Evolutionary conservation across 2,888 invertebrate species (phyloP).

Genomic region (Leucozona laternaria): DNA sequence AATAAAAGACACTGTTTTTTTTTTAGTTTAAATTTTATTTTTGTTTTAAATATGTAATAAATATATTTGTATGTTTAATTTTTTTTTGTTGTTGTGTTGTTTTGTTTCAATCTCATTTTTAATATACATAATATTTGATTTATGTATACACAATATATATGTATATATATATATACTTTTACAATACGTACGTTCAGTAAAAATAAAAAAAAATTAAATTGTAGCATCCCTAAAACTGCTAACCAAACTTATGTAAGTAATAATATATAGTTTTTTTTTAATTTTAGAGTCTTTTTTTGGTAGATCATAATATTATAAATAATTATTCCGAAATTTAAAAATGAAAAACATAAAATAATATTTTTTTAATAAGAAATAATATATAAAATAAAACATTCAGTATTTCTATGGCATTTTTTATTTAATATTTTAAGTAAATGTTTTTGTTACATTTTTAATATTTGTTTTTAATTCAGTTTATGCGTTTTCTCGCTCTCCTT

Average conservation of each 20-base stretch:
- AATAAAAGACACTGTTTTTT: constrained; percentile 40
- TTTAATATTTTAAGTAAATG: constrained; percentile 21
- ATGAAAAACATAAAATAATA: not conserved
- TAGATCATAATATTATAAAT: constrained; percentile 48
- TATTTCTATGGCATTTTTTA: constrained; percentile 58
- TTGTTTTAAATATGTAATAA: constrained; percentile 76
- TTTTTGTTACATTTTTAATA: constrained; percentile 24
- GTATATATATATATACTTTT: constrained; percentile 60
- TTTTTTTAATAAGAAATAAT: constrained; percentile 4
- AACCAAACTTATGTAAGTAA: constrained; percentile 63
- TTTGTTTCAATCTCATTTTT: constrained; percentile 72
- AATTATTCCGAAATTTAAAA: constrained; percentile 42
- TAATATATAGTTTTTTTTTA: constrained; percentile 57
- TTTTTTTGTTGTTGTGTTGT: constrained; percentile 72
- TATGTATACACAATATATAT: constrained; percentile 60
- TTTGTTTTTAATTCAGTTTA: constrained; percentile 34
- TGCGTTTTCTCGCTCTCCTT: constrained; percentile 27
- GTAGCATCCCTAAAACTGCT: constrained; percentile 71
- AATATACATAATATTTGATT: constrained; percentile 75
- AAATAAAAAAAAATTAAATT: constrained; percentile 66
- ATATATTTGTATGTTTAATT: constrained; percentile 76
- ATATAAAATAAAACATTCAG: constrained; percentile 36
- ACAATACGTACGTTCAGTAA: constrained; percentile 73
- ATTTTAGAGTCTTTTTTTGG: constrained; percentile 65
- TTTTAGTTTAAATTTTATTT: constrained; percentile 75